phyloP scores from a whole-genome alignment of 2,797 vertebrate species.

The Choloepus didactylus region DNA sequence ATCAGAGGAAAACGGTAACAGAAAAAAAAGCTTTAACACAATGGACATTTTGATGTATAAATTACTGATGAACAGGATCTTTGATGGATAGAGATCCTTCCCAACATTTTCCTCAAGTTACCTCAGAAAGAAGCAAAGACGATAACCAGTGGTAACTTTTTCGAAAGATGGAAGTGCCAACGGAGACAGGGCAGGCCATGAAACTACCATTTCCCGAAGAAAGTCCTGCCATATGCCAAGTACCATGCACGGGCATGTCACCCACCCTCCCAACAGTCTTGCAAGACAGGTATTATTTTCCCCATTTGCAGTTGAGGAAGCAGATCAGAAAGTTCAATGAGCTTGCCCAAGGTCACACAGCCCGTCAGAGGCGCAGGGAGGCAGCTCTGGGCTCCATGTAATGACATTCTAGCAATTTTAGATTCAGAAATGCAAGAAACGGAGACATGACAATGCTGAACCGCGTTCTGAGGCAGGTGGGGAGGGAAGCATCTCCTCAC shows the following conservation, averaged over 20 bases:
- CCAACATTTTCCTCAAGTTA: not conserved
- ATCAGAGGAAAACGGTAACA: constrained; percentile 51
- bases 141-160: not conserved
- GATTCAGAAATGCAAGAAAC: not conserved
- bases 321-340: not conserved
- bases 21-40: constrained; percentile 33
- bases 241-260: not conserved
- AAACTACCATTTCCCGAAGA: not conserved
- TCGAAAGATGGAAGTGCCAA: not conserved
- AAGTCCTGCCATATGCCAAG: not conserved
- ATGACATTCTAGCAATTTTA: not conserved
- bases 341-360: not conserved
- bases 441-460: not conserved
- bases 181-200: not conserved
- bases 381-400: not conserved
- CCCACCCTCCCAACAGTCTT: not conserved
- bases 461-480: not conserved
- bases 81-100: not conserved
- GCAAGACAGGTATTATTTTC: not conserved
- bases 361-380: not conserved
- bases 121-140: not conserved
- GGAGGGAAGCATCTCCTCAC: too few relatives aligned
- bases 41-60: not conserved
- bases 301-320: not conserved
- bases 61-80: constrained; percentile 43